Base-by-base conservation (phyloP, 2,113 vertebrate species). In the Herpetotheres cachinnans region DNA sequence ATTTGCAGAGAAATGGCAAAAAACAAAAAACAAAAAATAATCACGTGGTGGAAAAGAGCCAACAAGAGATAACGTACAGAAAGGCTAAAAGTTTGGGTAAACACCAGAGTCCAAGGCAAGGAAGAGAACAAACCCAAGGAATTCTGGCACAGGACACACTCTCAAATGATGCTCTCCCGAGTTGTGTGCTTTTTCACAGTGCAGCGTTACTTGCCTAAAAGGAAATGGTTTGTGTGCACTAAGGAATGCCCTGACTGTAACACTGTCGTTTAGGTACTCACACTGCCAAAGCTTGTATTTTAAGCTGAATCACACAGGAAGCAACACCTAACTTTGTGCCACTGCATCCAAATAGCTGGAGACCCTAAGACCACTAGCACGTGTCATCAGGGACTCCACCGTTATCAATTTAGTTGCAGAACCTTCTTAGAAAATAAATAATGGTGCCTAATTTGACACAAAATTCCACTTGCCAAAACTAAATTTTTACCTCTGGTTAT, bases 21-120 rank as follows among this genome's bases (percentile, higher is more conserved):
- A 44, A 54, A 42, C 38, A 10, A 0, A 2, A 74, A 42, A 34
- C 22, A 15, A 30, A 71, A 88, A 66, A 13, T 10, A 30, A 79
- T 7, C 20, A 52, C 12, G 26, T 30, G 8, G 27, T 19, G 7
- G 20, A 10, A 36, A 77, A 30, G 8, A 18, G 26, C 26, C 25
- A 79, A 17, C 7, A 7, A 49, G 7, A 1, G 0, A 3, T 14
- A 16, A 46, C 0, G 0, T 12, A 40, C 2, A 61, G 50, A 81
- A 56, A 70, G 9, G 18, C 16, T n/a, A 0, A 2, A 49, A 29
- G 27, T 44, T 13, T 52, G 5, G 8, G 32, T 32, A 17, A 36
- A 70, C 8, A 29, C 8, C 30, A n/a, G 21, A 62, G 13, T 26
- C 20, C 46, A 46, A 32, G 5, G 10, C 3, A 9, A 77, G 7